Evolutionary conservation across 2,888 invertebrate species (phyloP), one percentile per base, ranked within the genome.

Genomic region (Choreutis nemorana): DNA sequence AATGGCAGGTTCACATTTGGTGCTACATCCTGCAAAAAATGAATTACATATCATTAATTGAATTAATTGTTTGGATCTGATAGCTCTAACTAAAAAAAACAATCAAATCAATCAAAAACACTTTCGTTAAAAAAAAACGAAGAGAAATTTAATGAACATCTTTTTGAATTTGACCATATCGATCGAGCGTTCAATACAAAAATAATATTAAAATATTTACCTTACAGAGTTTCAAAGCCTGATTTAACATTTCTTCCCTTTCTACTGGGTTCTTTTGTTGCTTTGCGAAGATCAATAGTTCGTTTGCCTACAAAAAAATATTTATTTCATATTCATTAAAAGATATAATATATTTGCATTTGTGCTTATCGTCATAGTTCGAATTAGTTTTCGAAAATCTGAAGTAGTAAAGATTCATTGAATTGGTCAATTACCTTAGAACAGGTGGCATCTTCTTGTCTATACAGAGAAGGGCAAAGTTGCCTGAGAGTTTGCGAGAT

Each of bases 391-490:
- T n/a, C n/a, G n/a, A n/a, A n/a, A n/a, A n/a, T n/a, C n/a, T n/a
- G n/a, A n/a, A n/a, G n/a, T n/a, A n/a, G n/a, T n/a, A n/a, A n/a
- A n/a, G 10, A 4, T 9, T 4, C 21, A 4, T n/a, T 21, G 6
- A 27, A 28, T 2, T 2, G 13, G 7, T 32, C 42, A n/a, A 2
- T 53, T 64, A 93, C 94, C 81, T 97, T 97, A 2, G 97, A 94
- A 48, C 94, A 94, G 7, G 94, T 91, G 3, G 97, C 97, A 68
- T 99, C 98, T 77, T 98, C 97, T 48, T 88, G 88, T 39, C 91
- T 88, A 60, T 97, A 99, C 14, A 99, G 81, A 44, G 90, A 90
- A 0, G 99, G 98, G 53, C 98, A 99, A 1, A 94, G 84, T 48
- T 94, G 90, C 26, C 97, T 82, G 30, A 99, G 70, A 53, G 90